Conservation (phyloP, 2,888 invertebrate species). For the Ornithoptera priamus region DNA sequence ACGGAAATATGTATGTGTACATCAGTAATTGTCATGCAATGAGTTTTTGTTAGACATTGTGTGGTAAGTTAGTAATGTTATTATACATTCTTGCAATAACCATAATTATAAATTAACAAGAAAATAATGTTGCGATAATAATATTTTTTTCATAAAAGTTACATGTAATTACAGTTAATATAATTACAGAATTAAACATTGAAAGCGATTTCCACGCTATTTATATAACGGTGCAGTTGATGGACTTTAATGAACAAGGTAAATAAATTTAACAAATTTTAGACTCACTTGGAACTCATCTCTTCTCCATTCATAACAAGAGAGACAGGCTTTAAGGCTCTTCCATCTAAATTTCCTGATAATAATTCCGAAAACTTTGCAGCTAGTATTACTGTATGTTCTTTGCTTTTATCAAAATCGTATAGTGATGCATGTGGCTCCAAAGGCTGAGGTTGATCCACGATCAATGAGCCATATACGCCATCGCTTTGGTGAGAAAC, state of each 20-base stretch:
- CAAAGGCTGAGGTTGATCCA: conserved; percentile 72
- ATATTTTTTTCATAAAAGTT: not conserved
- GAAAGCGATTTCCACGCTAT: not conserved
- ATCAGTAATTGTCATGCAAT: conserved; percentile 8
- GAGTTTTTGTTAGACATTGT: conserved; percentile 7
- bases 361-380: conserved; percentile 77
- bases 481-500: conserved; percentile 82
- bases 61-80: not conserved
- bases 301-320: conserved; percentile 57
- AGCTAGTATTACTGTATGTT: conserved; percentile 71
- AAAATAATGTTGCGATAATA: not conserved
- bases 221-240: too few species aligned
- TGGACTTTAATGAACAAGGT: not conserved
- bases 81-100: not conserved
- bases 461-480: conserved; percentile 78
- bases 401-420: conserved; percentile 67
- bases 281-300: conserved; percentile 59
- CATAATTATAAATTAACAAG: not conserved
- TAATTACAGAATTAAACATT: not conserved
- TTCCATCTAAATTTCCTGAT: conserved; percentile 73
- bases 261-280: not conserved
- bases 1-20: not conserved
- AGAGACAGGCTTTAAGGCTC: conserved; percentile 59
- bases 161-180: not conserved
- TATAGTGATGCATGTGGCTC: conserved; percentile 65